Conservation (phyloP, 2,113 vertebrate species). For the Ancistrus triradiatus region DNA sequence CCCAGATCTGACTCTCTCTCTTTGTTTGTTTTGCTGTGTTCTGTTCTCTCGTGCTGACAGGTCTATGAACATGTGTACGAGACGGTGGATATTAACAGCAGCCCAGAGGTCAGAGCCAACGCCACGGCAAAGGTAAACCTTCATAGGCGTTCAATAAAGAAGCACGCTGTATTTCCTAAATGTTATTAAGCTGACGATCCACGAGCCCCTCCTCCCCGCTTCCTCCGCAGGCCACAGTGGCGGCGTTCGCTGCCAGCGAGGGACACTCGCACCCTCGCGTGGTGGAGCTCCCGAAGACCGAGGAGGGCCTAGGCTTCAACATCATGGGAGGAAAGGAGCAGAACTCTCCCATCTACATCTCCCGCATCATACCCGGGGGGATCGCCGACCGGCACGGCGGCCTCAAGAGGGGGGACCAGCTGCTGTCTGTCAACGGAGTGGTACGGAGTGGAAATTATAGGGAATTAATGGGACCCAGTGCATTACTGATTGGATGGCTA, state of each 20-base stretch:
- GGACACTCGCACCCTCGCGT: slow-evolving; percentile 96
- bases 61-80: slow-evolving; percentile 98
- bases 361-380: slow-evolving; percentile 93
- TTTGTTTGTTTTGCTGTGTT: neutral
- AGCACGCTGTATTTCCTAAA: too few relatives aligned
- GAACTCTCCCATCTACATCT: slow-evolving; percentile 98
- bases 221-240: slow-evolving; percentile 83
- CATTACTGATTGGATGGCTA: too few relatives aligned
- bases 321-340: slow-evolving; percentile 99
- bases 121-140: slow-evolving; percentile 93
- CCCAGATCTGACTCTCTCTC: slow-evolving; percentile 5
- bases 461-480: too few relatives aligned
- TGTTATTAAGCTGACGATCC: too few relatives aligned
- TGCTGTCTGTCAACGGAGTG: slow-evolving; percentile 96
- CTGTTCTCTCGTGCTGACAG: slow-evolving; percentile 60
- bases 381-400: slow-evolving; percentile 94
- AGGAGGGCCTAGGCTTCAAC: slow-evolving; percentile 97
- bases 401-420: slow-evolving; percentile 94
- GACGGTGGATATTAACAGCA: slow-evolving; percentile 97
- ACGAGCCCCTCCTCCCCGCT: neutral
- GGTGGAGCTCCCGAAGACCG: slow-evolving; percentile 95
- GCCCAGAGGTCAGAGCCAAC: slow-evolving; percentile 94
- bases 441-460: slow-evolving; percentile 63
- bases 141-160: too few relatives aligned
- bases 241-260: slow-evolving; percentile 96